A percentile compares a stretch with the other conserved stretches of the same genome.
These are phyloP conservation scores for Drosophila suzukii DNA, from an alignment of 1,140 invertebrate species.

Conservation along the genomic window DNA sequence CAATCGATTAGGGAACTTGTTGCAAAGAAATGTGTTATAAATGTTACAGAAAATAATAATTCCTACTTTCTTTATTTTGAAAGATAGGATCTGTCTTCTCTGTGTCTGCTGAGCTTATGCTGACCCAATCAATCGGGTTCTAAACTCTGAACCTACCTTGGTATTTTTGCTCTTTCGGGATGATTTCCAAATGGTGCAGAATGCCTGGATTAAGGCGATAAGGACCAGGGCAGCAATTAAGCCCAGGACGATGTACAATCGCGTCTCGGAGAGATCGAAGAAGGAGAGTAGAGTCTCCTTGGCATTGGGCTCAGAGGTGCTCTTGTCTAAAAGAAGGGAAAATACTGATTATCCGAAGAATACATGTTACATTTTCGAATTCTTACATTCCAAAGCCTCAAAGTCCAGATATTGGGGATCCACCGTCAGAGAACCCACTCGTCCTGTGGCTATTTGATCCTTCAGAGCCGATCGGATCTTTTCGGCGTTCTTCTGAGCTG, in stretches of 20 bases:
- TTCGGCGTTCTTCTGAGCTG: conserved; percentile 82
- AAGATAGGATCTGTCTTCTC: not conserved
- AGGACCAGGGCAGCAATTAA: conserved; percentile 92
- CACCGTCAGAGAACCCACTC: conserved; percentile 90
- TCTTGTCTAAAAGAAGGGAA: conserved; percentile 56
- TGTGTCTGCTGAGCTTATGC: conserved; percentile 37
- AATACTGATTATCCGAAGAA: not conserved
- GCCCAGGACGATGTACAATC: conserved; percentile 93
- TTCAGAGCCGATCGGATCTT: conserved; percentile 87
- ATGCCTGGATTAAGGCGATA: conserved; percentile 92
- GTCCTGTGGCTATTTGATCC: conserved; percentile 89
- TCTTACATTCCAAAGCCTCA: conserved; percentile 87
- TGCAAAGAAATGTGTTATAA: too few relatives aligned
- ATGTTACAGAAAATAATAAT: too few relatives aligned
- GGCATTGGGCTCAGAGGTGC: conserved; percentile 46
- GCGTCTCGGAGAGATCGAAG: conserved; percentile 88
- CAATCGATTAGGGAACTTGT: too few relatives aligned
- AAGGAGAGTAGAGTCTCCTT: conserved; percentile 84
- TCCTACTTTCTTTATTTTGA: too few relatives aligned
- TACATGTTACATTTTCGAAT: fast-evolving
- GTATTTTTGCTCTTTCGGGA: conserved; percentile 87
- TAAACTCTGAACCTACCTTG: conserved; percentile 84
- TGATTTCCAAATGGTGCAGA: conserved; percentile 91
- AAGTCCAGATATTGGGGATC: conserved; percentile 91
- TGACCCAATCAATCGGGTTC: conserved; percentile 2